A percentile compares a stretch with the other conserved stretches of the same genome.
Evolutionary conservation across 1,140 invertebrate species (phyloP).

Genomic region (Microplitis demolitor): DNA sequence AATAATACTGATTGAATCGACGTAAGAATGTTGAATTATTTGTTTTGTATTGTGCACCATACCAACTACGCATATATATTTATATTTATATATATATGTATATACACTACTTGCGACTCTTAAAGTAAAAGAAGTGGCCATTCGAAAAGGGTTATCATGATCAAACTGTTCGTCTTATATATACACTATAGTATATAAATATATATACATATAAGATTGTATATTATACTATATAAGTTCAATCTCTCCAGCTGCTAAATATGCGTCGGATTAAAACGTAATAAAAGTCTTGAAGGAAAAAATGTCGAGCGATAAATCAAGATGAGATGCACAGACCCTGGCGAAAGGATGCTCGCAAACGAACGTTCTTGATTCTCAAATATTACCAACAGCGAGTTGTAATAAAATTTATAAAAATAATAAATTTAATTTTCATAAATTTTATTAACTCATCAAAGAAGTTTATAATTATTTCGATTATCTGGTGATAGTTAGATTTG

Average conservation of each 20-base stretch:
- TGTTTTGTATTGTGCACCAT: no score
- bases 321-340: constrained; percentile 16
- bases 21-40: background rate
- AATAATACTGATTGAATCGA: constrained; percentile 13
- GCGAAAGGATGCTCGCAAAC: background rate
- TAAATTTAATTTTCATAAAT: no score
- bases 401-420: no score
- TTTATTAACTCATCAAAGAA: no score
- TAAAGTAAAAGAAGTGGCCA: background rate
- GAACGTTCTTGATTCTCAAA: constrained; percentile 17
- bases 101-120: background rate
- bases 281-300: constrained; percentile 48
- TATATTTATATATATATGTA: background rate
- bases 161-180: background rate
- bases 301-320: constrained; percentile 53
- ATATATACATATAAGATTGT: background rate
- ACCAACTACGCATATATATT: no score
- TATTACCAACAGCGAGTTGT: background rate
- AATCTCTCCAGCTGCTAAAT: constrained; percentile 35
- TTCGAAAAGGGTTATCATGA: constrained; percentile 15
- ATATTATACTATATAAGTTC: background rate
- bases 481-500: no score
- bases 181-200: background rate
- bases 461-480: no score
- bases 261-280: constrained; percentile 49